Conservation (phyloP, 2,888 invertebrate species). For the Belgica antarctica region DNA sequence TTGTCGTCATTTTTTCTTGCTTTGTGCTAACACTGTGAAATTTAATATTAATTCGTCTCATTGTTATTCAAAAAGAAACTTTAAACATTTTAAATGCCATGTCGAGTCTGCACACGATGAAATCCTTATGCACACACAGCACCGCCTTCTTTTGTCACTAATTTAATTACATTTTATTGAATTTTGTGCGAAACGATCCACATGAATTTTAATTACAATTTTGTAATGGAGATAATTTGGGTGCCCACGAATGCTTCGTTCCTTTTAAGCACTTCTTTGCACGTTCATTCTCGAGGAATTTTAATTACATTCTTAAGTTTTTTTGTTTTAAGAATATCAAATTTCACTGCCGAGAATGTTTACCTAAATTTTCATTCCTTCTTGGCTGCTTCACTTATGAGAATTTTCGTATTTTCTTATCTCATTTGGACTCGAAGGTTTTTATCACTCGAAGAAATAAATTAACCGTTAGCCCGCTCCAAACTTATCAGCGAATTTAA, state of each 20-base stretch:
- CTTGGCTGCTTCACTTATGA: neutral
- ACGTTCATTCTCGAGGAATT: neutral
- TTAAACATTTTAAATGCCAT: slow-evolving; percentile 35
- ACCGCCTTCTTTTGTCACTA: slow-evolving; percentile 2
- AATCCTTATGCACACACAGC: slow-evolving; percentile 7
- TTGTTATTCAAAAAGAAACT: slow-evolving; percentile 17
- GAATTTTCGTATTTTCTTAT: neutral
- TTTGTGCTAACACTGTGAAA: slow-evolving; percentile 17
- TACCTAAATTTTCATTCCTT: too few species aligned
- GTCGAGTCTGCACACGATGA: slow-evolving; percentile 3
- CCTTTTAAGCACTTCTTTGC: neutral
- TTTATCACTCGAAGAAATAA: too few species aligned
- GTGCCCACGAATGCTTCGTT: neutral
- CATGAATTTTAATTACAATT: slow-evolving; percentile 33
- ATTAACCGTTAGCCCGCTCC: neutral
- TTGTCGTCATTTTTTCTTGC: neutral
- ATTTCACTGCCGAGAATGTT: too few species aligned
- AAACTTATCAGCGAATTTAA: slow-evolving; percentile 1
- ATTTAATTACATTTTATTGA: slow-evolving; percentile 30
- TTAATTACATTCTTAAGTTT: neutral
- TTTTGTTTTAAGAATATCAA: neutral
- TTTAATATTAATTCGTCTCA: slow-evolving; percentile 28
- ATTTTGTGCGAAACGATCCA: slow-evolving; percentile 29
- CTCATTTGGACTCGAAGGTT: too few species aligned
- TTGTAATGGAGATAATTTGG: slow-evolving; percentile 16